These are phyloP conservation scores for Agriopis aurantiaria DNA, from an alignment of 2,888 invertebrate genomes.

Conservation along the genomic window DNA sequence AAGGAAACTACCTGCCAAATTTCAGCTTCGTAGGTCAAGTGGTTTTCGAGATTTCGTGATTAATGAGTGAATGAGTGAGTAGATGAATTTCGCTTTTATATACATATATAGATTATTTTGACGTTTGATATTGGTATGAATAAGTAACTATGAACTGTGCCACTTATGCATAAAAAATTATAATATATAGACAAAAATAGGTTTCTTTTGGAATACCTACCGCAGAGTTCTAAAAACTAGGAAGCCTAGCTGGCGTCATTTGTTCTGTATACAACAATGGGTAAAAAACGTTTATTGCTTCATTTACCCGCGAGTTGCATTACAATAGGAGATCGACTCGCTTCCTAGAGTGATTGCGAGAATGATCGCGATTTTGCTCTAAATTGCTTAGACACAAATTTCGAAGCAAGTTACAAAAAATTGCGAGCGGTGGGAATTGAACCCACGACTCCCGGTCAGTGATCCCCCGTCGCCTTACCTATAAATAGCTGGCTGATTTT, in stretches of 20 bases:
- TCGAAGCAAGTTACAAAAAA: background rate
- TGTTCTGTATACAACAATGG: slow-evolving; percentile 7
- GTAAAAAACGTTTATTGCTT: slow-evolving; percentile 22
- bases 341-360: slow-evolving; percentile 21
- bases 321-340: slow-evolving; percentile 23
- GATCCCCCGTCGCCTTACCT: background rate
- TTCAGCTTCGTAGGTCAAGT: too few species aligned
- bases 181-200: too few species aligned
- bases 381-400: slow-evolving; percentile 2
- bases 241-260: slow-evolving; percentile 2
- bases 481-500: background rate
- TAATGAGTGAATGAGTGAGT: too few species aligned
- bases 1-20: too few species aligned
- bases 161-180: too few species aligned
- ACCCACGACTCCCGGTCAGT: background rate
- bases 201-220: background rate
- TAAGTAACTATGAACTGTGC: too few species aligned
- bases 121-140: too few species aligned
- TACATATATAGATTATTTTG: too few species aligned
- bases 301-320: slow-evolving; percentile 21
- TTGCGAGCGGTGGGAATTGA: background rate
- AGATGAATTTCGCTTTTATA: too few species aligned
- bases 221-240: slow-evolving; percentile 8
- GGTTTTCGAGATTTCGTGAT: too few species aligned
- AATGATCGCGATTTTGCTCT: slow-evolving; percentile 17